phyloP scores from a whole-genome alignment of 2,888 invertebrate species.

The Pterobdella sp. region DNA sequence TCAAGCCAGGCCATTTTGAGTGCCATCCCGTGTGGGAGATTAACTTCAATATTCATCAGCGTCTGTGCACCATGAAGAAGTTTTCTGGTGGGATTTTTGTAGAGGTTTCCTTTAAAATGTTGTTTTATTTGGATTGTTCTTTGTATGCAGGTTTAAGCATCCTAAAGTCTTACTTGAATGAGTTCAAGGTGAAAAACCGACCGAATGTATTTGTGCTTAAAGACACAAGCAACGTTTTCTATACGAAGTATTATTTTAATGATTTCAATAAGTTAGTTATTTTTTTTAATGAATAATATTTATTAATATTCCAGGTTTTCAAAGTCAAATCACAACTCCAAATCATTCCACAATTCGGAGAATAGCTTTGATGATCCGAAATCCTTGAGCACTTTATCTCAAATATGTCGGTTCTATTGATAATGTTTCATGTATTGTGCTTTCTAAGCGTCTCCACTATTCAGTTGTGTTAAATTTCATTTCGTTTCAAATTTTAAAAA shows the following conservation, averaged over 20 bases:
- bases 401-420: too few species aligned
- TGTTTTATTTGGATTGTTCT: neutral
- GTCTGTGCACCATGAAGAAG: slow-evolving; percentile 56
- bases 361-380: neutral
- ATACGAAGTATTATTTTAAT: slow-evolving; percentile 32
- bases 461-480: too few species aligned
- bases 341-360: neutral
- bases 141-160: neutral
- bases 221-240: slow-evolving; percentile 32
- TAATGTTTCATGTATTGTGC: too few species aligned
- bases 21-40: slow-evolving; percentile 69
- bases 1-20: slow-evolving; percentile 64
- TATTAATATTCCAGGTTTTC: neutral
- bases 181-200: slow-evolving; percentile 12
- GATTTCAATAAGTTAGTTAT: neutral
- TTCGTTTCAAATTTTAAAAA: too few species aligned
- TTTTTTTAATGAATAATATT: too few species aligned
- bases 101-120: neutral
- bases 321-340: neutral
- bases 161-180: neutral
- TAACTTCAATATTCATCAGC: slow-evolving; percentile 63
- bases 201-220: slow-evolving; percentile 12
- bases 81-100: neutral
- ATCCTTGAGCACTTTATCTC: too few species aligned
- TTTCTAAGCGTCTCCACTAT: too few species aligned